Evolutionary conservation across 2,888 invertebrate genomes (phyloP).

Genomic region (Bombylius discolor): DNA sequence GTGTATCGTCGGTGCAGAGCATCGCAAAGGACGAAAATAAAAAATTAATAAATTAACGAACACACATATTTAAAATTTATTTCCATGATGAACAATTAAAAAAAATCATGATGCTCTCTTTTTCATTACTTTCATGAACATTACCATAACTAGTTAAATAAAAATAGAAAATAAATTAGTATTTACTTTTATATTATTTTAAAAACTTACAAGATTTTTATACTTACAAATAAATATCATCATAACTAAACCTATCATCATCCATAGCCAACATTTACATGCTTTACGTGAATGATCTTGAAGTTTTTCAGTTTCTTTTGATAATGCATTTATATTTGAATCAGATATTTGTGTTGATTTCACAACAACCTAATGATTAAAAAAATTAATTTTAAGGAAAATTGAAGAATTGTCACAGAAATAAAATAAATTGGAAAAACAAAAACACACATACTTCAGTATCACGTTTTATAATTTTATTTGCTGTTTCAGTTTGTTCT

Average conservation of each 20-base stretch:
- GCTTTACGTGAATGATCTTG: conserved; percentile 74
- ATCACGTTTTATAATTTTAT: conserved; percentile 79
- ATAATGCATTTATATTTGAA: conserved; percentile 59
- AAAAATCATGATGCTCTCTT: conserved; percentile 39
- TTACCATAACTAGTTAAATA: conserved; percentile 64
- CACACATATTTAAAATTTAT: too few relatives aligned
- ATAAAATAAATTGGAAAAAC: neutral
- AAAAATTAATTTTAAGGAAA: conserved; percentile 1
- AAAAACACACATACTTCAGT: conserved; percentile 47
- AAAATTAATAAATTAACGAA: too few relatives aligned
- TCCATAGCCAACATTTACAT: conserved; percentile 92
- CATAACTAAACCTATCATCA: conserved; percentile 75
- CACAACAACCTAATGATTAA: conserved; percentile 45
- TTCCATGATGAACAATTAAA: too few relatives aligned
- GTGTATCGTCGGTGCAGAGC: too few relatives aligned
- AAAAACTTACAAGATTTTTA: conserved; percentile 3
- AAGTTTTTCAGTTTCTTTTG: conserved; percentile 67
- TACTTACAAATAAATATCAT: conserved; percentile 75
- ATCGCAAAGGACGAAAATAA: too few relatives aligned
- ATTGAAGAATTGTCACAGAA: too few relatives aligned
- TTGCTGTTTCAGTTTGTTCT: conserved; percentile 81
- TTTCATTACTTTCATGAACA: conserved; percentile 85
- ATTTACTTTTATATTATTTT: conserved; percentile 18
- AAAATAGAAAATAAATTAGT: conserved; percentile 7
- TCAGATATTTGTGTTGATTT: conserved; percentile 70